Base-by-base conservation (phyloP, 2,113 vertebrate genomes). In the Clarias batrachus region DNA sequence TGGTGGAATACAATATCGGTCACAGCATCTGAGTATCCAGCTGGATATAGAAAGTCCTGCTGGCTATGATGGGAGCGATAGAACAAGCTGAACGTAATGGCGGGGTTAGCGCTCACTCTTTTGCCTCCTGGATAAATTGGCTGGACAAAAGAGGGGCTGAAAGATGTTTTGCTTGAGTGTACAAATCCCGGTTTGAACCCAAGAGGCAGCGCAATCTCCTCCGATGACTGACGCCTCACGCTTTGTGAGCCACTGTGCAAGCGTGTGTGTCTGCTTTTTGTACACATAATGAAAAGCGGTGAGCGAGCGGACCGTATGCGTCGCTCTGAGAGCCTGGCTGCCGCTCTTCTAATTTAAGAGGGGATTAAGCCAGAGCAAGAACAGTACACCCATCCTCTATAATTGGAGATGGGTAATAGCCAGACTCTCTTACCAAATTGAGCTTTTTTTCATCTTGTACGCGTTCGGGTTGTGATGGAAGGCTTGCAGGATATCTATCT, bases 351-450 rank as follows among this genome's bases (percentile, higher is more conserved):
- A 90, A 91, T 93, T 93, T 89, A 90, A 89, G 89, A 93, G 89
- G 85, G 91, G 94, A 93, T 94, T 94, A 94, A 88, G 90, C 90
- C 89, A 70, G 66, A 80, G 68, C 76, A 77, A 86, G 89, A 88
- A 89, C 84, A 86, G 88, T 91, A 92, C 89, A 87, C 89, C 89
- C 90, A 82, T 87, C 91, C 76, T 63, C 79, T 77, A 85, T 94
- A 94, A 94, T 93, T 94, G 92, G 91, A 88, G 91, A 85, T 77
- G 90, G 91, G 90, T 93, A 93, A 93, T 93, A 92, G 91, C 90
- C 80, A 87, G 85, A 90, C 87, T 90, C 86, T 57, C 80, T 56
- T 16, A 85, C 68, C 17, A 84, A 84, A 80, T 57, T 33, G 68
- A 78, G 80, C n/a, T 48, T 66, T 88, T 33, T 91, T 91, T 87